phyloP scores from a whole-genome alignment of 2,113 vertebrate species.

The Tretioscincus oriximinensis region DNA sequence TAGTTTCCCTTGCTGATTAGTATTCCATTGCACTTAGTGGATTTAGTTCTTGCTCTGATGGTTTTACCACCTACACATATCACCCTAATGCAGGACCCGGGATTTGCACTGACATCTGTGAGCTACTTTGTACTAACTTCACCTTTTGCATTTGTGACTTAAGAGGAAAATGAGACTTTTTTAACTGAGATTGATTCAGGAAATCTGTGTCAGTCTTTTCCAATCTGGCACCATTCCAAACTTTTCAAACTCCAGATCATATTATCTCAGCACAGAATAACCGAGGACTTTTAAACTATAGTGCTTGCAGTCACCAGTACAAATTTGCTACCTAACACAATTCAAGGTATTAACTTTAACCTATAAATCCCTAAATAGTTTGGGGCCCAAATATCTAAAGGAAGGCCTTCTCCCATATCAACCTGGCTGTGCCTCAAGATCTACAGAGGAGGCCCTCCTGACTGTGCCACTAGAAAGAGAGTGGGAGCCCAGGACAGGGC shows the following conservation, averaged over 20 bases:
- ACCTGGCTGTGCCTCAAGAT: no score
- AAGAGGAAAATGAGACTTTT: constrained; percentile 24
- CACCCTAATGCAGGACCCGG: constrained; percentile 20
- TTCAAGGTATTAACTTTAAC: no score
- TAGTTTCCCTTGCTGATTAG: constrained; percentile 49
- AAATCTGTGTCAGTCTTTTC: neutral
- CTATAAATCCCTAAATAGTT: no score
- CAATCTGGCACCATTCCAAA: no score
- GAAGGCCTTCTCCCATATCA: no score
- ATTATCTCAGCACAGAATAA: neutral
- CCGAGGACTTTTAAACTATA: neutral
- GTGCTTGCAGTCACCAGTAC: no score
- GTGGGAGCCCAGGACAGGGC: no score
- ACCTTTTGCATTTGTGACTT: constrained; percentile 39
- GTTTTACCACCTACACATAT: constrained; percentile 29
- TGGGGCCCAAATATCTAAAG: no score
- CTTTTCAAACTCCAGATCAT: no score
- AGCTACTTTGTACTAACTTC: neutral
- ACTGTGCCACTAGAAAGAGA: no score
- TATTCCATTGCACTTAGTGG: constrained; percentile 47
- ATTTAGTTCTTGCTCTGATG: constrained; percentile 47
- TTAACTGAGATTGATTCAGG: neutral
- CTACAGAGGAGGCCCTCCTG: no score
- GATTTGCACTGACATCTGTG: constrained; percentile 8
- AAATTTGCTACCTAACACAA: no score